Evolutionary conservation across 1,140 invertebrate species (phyloP).

Genomic region (Ephestia elutella): DNA sequence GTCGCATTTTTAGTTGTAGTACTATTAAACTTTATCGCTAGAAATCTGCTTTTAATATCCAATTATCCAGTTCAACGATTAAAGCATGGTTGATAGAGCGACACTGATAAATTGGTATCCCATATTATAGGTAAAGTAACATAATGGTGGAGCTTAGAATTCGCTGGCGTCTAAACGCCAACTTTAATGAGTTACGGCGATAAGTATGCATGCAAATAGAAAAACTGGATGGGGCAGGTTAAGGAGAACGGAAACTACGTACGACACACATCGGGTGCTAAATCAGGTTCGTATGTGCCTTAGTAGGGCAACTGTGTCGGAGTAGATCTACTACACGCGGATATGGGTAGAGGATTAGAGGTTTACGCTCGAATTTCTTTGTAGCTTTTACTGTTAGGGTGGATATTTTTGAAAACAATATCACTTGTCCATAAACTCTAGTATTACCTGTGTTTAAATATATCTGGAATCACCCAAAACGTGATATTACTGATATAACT

Average conservation of each 20-base stretch:
- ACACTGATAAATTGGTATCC: no score
- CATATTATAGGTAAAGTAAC: not conserved
- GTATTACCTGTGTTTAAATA: no score
- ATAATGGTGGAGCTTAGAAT: not conserved
- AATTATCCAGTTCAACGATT: no score
- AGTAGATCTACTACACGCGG: not conserved
- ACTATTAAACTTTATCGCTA: no score
- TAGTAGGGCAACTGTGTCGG: not conserved
- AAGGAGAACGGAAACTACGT: not conserved
- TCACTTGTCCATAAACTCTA: no score
- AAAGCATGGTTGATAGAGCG: no score
- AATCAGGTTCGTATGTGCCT: not conserved
- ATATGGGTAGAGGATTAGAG: not conserved
- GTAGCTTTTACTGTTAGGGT: no score
- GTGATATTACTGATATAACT: no score
- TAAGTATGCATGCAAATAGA: conserved; percentile 1
- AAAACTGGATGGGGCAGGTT: not conserved
- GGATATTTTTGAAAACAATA: no score
- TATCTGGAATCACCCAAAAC: no score
- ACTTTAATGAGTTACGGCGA: not conserved
- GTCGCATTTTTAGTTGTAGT: no score
- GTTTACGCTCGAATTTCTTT: not conserved
- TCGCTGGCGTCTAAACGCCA: not conserved
- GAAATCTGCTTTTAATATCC: no score
- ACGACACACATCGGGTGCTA: not conserved